Base-by-base conservation (phyloP, 2,113 vertebrate genomes). In the Amazona vittata region DNA sequence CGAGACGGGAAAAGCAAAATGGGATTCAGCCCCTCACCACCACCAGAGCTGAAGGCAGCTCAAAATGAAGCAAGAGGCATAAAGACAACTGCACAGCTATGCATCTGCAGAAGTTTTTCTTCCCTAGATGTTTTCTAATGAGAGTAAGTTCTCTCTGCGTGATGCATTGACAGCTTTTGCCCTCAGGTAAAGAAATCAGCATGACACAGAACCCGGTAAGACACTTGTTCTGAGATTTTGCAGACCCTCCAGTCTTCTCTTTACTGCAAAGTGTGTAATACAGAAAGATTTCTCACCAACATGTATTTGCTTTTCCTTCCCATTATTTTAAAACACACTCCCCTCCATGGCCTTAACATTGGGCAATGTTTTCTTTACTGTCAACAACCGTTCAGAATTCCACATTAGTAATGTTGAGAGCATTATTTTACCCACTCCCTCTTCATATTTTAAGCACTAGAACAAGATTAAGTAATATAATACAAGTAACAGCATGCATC, bases 131-230 rank as follows among this genome's bases (percentile, higher is more conserved):
- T 80, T 89, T 95, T 68, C 70, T 62, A 85, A 92, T 79, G 78
- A 62, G 91, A 74, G 52, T 41, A 41, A 11, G 0, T 44, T 92
- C 79, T 88, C 71, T 52, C 63, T 85, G 77, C 35, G 50, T 41
- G 68, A 94, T 26, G 70, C 81, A 52, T 4, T 91, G 91, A 88
- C 93, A 94, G 87, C 75, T 94, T 69, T 37, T 86, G 85, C 59
- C 71, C 85, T 76, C 70, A 70, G 75, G 93, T 94, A 93, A 85
- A 86, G 67, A 83, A 88, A 93, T 85, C 31, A 93, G 79, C 46
- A 5, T 33, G 33, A 95, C 75, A 74, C n/a, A 74, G 59, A 91
- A 85, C n/a, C n/a, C 26, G 3, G 60, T 0, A 0, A 93, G 75
- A 83, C 21, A 31, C 70, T 93, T 28, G 39, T 39, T 71, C 57